Evolutionary conservation across 2,888 invertebrate genomes (phyloP).

Genomic region (Lasioglossum zephyrum): DNA sequence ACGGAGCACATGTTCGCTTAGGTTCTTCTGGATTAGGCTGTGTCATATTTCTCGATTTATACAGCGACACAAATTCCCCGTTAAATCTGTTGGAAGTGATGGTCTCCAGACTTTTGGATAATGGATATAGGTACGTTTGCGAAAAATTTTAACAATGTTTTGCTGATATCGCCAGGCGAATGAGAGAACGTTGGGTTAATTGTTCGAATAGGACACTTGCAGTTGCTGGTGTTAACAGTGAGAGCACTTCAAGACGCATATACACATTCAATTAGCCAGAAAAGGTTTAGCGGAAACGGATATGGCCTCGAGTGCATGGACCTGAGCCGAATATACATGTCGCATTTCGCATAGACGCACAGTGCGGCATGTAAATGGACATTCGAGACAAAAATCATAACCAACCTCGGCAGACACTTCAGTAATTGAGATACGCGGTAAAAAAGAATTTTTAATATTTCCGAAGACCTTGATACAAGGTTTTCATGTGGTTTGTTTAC

Average conservation of each 20-base stretch:
- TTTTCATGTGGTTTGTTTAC: no score
- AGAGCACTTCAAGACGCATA: neutral
- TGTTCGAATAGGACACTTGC: neutral
- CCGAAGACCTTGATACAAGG: no score
- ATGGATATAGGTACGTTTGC: neutral
- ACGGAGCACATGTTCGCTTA: neutral
- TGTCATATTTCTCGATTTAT: neutral
- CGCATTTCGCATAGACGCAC: neutral
- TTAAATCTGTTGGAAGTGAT: neutral
- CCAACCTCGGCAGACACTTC: no score
- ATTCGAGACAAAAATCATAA: no score
- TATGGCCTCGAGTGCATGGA: neutral
- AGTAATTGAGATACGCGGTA: no score
- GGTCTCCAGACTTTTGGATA: neutral
- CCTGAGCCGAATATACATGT: neutral
- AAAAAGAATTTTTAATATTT: no score
- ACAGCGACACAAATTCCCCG: neutral
- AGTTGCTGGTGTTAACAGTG: neutral
- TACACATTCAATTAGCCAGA: neutral
- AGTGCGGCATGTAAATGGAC: no score
- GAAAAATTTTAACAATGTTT: neutral
- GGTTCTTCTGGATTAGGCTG: neutral
- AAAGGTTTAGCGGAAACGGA: constrained; percentile 6
- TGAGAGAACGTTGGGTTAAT: neutral
- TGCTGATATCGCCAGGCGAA: neutral